phyloP scores from a whole-genome alignment of 2,797 vertebrate species.

The Onychomys arenicola region DNA sequence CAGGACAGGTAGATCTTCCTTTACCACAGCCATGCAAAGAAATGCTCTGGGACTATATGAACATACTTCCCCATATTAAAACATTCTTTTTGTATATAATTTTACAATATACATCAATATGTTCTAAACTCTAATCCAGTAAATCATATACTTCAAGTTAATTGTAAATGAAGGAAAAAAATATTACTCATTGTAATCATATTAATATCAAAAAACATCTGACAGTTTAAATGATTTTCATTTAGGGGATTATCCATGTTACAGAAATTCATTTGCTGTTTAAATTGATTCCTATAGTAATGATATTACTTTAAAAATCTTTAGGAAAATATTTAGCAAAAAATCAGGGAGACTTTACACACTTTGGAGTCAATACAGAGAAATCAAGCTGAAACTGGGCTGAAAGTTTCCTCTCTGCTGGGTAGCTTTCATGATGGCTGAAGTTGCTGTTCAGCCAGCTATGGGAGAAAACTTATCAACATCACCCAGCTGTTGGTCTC shows the following conservation, averaged over 20 bases:
- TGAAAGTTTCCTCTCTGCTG: background rate
- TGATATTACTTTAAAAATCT: background rate
- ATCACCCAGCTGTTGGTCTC: background rate
- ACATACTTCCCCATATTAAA: background rate
- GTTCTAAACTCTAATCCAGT: background rate
- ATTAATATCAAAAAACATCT: background rate
- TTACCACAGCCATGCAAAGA: background rate
- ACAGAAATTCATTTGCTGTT: background rate
- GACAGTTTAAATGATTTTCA: background rate
- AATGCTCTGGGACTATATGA: background rate
- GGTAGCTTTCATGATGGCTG: too few species aligned
- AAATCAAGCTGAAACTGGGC: background rate
- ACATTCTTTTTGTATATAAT: background rate
- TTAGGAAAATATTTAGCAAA: background rate
- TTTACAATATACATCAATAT: background rate
- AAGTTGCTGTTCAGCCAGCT: background rate
- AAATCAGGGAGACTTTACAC: background rate
- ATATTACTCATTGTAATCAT: background rate
- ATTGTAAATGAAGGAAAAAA: background rate
- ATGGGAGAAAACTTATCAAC: background rate
- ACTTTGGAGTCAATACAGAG: background rate
- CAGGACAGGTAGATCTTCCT: background rate
- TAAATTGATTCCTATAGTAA: background rate
- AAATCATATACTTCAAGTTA: background rate
- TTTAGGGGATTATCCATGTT: background rate